Evolutionary conservation across 2,797 vertebrate species (phyloP).

Genomic region (Rachycentron canadum): DNA sequence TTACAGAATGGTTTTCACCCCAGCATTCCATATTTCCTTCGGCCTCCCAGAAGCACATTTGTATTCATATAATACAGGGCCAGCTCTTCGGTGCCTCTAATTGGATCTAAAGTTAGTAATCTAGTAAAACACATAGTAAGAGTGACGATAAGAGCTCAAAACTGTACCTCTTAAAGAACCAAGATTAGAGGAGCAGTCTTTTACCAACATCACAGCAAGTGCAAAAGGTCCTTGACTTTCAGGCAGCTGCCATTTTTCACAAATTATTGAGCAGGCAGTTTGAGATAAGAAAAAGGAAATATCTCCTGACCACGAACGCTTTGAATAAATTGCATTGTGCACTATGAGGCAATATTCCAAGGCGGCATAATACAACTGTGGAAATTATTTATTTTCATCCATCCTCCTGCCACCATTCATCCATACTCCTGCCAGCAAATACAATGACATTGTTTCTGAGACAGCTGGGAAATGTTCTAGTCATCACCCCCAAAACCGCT

Average conservation of each 20-base stretch:
- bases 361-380: slow-evolving; percentile 64
- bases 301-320: slow-evolving; percentile 55
- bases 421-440: slow-evolving; percentile 71
- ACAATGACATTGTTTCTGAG: slow-evolving; percentile 76
- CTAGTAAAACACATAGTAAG: slow-evolving; percentile 35
- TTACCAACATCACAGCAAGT: background rate
- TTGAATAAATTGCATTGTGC: slow-evolving; percentile 66
- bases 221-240: slow-evolving; percentile 35
- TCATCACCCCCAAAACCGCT: slow-evolving; percentile 63
- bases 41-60: slow-evolving; percentile 62
- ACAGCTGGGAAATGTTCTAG: slow-evolving; percentile 74
- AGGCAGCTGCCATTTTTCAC: slow-evolving; percentile 32
- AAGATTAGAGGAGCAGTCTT: slow-evolving; percentile 8
- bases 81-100: slow-evolving; percentile 62
- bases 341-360: slow-evolving; percentile 71
- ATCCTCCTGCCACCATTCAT: slow-evolving; percentile 74
- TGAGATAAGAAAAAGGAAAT: slow-evolving; percentile 34
- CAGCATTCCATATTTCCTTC: slow-evolving; percentile 62
- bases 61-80: slow-evolving; percentile 66
- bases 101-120: slow-evolving; percentile 78
- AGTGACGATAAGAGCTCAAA: slow-evolving; percentile 40
- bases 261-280: slow-evolving; percentile 53
- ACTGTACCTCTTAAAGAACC: slow-evolving; percentile 29
- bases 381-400: slow-evolving; percentile 77
- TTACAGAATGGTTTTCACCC: slow-evolving; percentile 53